phyloP scores from a whole-genome alignment of 1,140 invertebrate species.

The Cydia fagiglandana region DNA sequence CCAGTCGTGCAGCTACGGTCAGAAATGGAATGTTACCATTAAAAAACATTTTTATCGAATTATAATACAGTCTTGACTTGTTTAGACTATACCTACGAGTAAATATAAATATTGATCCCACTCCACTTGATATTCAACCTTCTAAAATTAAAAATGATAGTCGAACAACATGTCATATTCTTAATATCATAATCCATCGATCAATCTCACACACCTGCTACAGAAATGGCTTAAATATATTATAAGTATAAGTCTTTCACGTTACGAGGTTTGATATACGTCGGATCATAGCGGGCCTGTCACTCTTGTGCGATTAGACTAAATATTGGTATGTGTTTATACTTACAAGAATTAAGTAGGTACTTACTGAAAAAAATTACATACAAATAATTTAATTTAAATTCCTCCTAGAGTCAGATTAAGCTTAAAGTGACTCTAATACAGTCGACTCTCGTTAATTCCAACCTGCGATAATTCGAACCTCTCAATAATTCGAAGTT shows the following conservation, averaged over 20 bases:
- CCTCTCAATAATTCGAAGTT: no score
- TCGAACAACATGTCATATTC: background rate
- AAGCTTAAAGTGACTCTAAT: no score
- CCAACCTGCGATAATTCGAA: no score
- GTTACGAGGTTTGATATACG: background rate
- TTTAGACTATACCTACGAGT: background rate
- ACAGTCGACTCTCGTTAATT: no score
- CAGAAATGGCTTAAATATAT: conserved; percentile 21
- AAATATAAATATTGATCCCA: background rate
- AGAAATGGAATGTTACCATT: no score
- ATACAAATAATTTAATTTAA: no score
- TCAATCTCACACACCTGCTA: conserved; percentile 8
- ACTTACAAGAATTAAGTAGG: no score
- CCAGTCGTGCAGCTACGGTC: no score
- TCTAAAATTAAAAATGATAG: conserved; percentile 10
- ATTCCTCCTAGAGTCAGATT: no score
- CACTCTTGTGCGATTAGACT: background rate
- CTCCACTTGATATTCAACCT: background rate
- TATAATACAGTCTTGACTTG: background rate
- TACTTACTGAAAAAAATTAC: no score
- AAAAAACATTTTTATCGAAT: no score
- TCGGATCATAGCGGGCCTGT: conserved; percentile 1
- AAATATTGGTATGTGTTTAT: background rate
- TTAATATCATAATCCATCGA: conserved; percentile 19
- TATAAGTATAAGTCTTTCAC: background rate